A percentile compares a stretch with the other conserved stretches of the same genome.
Conservation (phyloP, 2,888 invertebrate species). For the Drosophila hawaiiensis region DNA sequence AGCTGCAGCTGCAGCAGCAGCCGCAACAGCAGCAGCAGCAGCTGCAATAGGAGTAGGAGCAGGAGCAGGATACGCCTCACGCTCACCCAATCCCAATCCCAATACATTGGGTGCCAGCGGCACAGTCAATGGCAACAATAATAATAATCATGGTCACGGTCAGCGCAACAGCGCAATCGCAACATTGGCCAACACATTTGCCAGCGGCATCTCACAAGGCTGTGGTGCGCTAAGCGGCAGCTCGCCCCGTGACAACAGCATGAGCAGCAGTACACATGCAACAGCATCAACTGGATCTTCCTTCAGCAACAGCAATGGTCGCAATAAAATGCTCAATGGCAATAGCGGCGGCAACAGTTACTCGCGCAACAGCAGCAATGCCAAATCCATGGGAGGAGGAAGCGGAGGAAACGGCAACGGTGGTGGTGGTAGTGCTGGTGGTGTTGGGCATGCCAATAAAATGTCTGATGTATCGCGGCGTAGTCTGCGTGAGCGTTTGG, state of each 20-base stretch:
- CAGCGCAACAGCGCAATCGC: conserved; percentile 66
- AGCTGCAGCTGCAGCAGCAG: conserved; percentile 50
- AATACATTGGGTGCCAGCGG: conserved; percentile 79
- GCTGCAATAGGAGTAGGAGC: conserved; percentile 15
- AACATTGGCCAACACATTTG: conserved; percentile 82
- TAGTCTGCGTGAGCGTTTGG: conserved; percentile 94
- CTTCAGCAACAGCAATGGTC: conserved; percentile 45
- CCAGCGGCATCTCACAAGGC: conserved; percentile 81
- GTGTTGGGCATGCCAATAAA: conserved; percentile 57
- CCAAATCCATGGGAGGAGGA: conserved; percentile 48
- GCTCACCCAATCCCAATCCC: conserved; percentile 83
- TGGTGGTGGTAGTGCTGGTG: conserved; percentile 37
- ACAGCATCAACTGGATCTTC: conserved; percentile 15
- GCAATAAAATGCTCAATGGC: conserved; percentile 63
- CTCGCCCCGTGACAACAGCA: conserved; percentile 60
- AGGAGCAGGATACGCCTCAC: conserved; percentile 56
- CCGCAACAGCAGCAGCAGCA: conserved; percentile 48
- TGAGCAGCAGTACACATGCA: conserved; percentile 33
- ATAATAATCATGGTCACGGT: conserved; percentile 12
- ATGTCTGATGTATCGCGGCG: conserved; percentile 84
- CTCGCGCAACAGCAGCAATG: conserved; percentile 57
- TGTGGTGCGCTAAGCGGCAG: conserved; percentile 75
- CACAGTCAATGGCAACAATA: conserved; percentile 64
- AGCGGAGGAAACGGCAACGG: conserved; percentile 5
- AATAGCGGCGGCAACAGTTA: conserved; percentile 41